A percentile compares a stretch with the other conserved stretches of the same genome.
phyloP scores from a whole-genome alignment of 2,888 invertebrate genomes.

The Leptinotarsa tumamoca region DNA sequence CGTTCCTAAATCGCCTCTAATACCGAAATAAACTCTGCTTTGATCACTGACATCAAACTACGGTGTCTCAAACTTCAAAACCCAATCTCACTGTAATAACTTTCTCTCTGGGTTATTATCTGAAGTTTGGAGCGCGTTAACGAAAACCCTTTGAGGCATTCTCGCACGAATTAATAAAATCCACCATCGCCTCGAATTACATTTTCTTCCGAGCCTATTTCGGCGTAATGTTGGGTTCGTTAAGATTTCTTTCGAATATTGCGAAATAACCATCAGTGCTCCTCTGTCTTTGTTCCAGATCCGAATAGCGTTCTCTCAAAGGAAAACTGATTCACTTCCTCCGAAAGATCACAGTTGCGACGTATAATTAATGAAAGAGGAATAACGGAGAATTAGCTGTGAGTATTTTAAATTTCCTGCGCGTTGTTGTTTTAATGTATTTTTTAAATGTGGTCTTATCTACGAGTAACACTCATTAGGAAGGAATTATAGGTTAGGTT shows the following conservation, averaged over 20 bases:
- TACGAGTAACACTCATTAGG: no score
- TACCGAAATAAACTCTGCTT: not conserved
- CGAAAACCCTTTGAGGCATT: not conserved
- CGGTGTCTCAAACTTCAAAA: not conserved
- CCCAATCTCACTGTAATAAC: not conserved
- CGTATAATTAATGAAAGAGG: not conserved
- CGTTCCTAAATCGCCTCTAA: no score
- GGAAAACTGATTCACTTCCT: no score
- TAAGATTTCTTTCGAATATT: not conserved
- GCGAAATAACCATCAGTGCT: constrained; percentile 5
- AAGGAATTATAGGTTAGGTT: no score
- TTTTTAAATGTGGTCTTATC: no score
- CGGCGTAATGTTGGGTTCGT: not conserved
- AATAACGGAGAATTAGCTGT: no score
- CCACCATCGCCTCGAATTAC: not conserved
- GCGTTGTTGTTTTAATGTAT: no score
- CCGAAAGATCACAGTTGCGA: no score
- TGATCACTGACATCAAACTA: not conserved
- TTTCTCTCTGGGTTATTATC: not conserved
- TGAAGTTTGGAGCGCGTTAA: not conserved
- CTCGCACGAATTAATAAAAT: constrained; percentile 1
- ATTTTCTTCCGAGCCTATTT: not conserved
- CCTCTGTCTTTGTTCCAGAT: not conserved
- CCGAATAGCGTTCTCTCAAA: no score
- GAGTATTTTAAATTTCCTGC: no score